phyloP scores from a whole-genome alignment of 2,888 invertebrate genomes.

The Elegia similella region DNA sequence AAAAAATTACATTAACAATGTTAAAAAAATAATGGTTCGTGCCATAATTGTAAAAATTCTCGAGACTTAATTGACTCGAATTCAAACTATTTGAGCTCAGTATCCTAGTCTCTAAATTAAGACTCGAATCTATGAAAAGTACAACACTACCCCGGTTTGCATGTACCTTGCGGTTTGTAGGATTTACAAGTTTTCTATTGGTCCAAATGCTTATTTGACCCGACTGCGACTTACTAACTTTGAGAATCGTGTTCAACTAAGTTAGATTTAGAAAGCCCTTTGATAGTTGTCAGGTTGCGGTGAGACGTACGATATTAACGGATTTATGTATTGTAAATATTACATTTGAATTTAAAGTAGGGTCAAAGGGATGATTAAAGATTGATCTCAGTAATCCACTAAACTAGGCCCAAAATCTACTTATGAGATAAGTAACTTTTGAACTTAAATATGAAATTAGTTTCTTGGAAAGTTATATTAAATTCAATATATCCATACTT shows the following conservation, averaged over 20 bases:
- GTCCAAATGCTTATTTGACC: conserved; percentile 60
- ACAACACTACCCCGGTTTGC: conserved; percentile 23
- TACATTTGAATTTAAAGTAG: neutral
- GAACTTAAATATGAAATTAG: too few relatives aligned
- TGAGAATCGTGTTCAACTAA: conserved; percentile 47
- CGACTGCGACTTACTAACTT: conserved; percentile 46
- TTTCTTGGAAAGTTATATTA: too few relatives aligned
- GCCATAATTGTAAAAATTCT: too few relatives aligned
- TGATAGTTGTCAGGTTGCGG: conserved; percentile 54
- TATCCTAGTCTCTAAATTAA: too few relatives aligned
- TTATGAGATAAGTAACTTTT: neutral
- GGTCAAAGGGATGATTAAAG: conserved; percentile 5
- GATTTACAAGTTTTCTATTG: conserved; percentile 75
- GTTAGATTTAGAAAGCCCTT: conserved; percentile 49
- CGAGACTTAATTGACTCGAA: too few relatives aligned
- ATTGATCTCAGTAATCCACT: neutral
- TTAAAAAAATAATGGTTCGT: too few relatives aligned
- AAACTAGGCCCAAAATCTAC: neutral
- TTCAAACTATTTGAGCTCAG: too few relatives aligned
- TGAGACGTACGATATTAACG: conserved; percentile 23
- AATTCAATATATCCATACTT: too few relatives aligned
- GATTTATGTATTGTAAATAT: conserved; percentile 1
- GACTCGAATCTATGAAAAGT: too few relatives aligned
- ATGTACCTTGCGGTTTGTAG: conserved; percentile 64
- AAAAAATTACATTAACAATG: too few relatives aligned